Conservation (phyloP, 2,113 vertebrate genomes). For the Athene noctua region DNA sequence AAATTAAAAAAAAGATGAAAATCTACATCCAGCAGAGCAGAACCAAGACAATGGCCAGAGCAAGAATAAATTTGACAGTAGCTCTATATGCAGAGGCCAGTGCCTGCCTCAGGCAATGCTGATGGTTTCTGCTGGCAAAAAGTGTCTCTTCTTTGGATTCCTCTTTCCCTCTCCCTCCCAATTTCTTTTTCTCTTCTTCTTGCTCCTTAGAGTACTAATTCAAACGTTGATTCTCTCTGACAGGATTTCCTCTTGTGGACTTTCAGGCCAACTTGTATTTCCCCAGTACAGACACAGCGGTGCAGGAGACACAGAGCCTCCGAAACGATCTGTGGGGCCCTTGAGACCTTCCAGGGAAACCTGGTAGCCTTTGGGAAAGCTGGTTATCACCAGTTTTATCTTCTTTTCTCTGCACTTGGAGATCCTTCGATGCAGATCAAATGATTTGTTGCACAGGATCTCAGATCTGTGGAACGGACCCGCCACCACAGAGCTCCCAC, state of each 20-base stretch:
- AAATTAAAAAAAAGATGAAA: too few species aligned
- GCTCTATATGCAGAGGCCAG: rapidly evolving
- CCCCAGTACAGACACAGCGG: neutral
- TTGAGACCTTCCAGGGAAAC: neutral
- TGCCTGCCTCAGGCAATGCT: neutral
- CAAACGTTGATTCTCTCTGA: neutral
- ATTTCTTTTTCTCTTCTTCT: neutral
- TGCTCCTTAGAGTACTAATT: neutral
- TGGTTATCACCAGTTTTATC: neutral
- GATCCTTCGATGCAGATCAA: neutral
- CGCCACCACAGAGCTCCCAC: neutral
- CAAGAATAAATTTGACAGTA: too few species aligned
- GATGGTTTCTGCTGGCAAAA: neutral
- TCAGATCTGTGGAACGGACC: neutral
- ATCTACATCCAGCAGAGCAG: neutral
- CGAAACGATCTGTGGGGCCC: rapidly evolving
- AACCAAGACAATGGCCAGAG: neutral
- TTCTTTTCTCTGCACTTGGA: neutral
- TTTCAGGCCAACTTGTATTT: rapidly evolving
- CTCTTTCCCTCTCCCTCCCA: neutral
- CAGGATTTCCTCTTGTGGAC: too few species aligned
- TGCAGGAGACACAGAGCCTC: neutral
- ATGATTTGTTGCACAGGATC: neutral
- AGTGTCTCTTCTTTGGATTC: neutral
- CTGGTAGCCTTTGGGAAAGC: neutral